phyloP scores from a whole-genome alignment of 2,888 invertebrate genomes.

The Ecdyonurus torrentis region DNA sequence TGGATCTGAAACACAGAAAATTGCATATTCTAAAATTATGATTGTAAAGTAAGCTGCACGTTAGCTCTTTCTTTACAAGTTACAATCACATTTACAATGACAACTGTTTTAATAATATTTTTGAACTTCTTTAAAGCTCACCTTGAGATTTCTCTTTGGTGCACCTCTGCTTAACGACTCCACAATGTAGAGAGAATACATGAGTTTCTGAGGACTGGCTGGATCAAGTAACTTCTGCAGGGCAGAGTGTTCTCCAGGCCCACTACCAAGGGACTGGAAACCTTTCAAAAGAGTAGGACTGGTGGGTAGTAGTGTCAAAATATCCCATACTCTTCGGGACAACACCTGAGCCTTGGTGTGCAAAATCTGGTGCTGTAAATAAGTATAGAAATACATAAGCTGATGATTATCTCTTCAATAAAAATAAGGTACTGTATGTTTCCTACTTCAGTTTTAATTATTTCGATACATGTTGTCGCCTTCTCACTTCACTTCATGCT shows the following conservation, averaged over 20 bases:
- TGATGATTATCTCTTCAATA: neutral
- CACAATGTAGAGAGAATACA: slow-evolving; percentile 88
- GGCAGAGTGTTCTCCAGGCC: slow-evolving; percentile 32
- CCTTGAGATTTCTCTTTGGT: slow-evolving; percentile 12
- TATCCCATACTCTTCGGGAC: slow-evolving; percentile 88
- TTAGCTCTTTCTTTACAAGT: neutral
- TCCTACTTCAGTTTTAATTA: neutral
- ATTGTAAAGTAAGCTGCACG: neutral
- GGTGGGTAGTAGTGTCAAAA: slow-evolving; percentile 77
- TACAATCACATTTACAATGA: neutral
- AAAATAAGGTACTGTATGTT: neutral
- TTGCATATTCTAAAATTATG: neutral
- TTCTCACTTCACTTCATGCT: too few species aligned
- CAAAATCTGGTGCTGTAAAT: slow-evolving; percentile 41
- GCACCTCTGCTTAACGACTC: slow-evolving; percentile 42
- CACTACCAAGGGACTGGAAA: slow-evolving; percentile 47
- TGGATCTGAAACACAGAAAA: neutral
- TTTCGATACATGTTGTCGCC: too few species aligned
- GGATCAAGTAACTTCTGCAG: slow-evolving; percentile 68
- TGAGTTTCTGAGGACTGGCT: slow-evolving; percentile 78
- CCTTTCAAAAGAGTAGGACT: slow-evolving; percentile 71
- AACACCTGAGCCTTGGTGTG: slow-evolving; percentile 79
- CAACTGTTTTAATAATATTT: neutral
- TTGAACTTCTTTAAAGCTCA: neutral
- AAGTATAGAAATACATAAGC: neutral